Evolutionary conservation across 1,140 invertebrate genomes (phyloP), one percentile per base, ranked within the genome.

Genomic region (Drosophila orosa): DNA sequence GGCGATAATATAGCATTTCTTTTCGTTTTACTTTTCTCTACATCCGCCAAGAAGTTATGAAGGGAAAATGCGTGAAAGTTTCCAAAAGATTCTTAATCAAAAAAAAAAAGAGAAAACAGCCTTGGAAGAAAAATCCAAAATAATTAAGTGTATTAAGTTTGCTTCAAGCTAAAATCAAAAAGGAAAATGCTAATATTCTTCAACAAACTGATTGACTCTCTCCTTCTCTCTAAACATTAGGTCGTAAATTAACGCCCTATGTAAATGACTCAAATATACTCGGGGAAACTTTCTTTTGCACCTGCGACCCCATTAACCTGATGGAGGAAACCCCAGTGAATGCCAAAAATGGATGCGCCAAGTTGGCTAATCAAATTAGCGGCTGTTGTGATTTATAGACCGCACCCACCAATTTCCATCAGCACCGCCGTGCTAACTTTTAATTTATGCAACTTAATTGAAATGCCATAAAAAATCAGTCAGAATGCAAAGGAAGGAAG

Each of bases 361-460:
- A 59, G 42, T 76, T 77, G 63, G 55, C 73, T 77, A 77, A 77
- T 77, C 62, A 77, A 77, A 77, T 77, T 77, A 77, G 74, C 63
- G 55, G 50, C 62, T 68, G 61, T 60, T 77, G 62, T 76, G 74
- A 77, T 77, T 77, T 77, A 77, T 77, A 77, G 74, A 55, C 73
- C 61, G 54, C 47, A 15, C 58, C 59, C 35, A 35, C 73, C 29
- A 24, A 27, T 50, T 52, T 50, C 45, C 25, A 42, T n/a, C 27
- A 60, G 25, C 19, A 10, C n/a, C 45, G 19, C 17, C 22, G 22
- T 42, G 39, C 47, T 25, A 77, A 77, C 74, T 78, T 78, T 77
- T 77, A 78, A 77, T 78, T 58, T 77, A 77, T 78, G 75, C 75
- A 78, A 71, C 75, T 78, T 78, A 78, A 78, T 78, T 78, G 75